phyloP scores from a whole-genome alignment of 1,140 invertebrate species.

The Sycobia sp. region DNA sequence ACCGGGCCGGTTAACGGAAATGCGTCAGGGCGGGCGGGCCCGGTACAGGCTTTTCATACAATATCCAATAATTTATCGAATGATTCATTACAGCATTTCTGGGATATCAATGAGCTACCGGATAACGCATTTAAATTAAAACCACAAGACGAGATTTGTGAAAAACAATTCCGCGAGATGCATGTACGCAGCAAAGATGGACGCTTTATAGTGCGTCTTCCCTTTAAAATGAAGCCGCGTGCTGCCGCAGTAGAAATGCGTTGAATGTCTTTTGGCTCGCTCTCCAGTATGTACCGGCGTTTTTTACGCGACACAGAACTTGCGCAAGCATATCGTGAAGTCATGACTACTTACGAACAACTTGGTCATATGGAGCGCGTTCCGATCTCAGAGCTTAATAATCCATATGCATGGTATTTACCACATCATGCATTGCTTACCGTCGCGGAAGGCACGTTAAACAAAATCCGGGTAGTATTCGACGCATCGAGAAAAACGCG shows the following conservation, averaged over 20 bases:
- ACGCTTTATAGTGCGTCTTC: conserved; percentile 7
- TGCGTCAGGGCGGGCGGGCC: too few species aligned
- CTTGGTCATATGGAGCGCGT: too few species aligned
- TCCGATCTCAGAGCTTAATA: too few species aligned
- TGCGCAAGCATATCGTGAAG: not conserved
- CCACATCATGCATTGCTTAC: too few species aligned
- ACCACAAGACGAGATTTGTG: conserved; percentile 30
- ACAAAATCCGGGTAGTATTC: too few species aligned
- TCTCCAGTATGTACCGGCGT: not conserved
- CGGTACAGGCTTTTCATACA: too few species aligned
- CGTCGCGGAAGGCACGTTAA: too few species aligned
- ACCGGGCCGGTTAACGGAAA: too few species aligned
- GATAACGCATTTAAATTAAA: not conserved
- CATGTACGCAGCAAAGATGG: not conserved
- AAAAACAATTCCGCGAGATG: conserved; percentile 22
- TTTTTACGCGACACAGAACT: not conserved
- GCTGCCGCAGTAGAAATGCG: not conserved
- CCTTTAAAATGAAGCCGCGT: not conserved
- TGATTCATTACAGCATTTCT: conserved; percentile 28
- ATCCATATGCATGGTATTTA: too few species aligned
- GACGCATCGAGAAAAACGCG: not conserved
- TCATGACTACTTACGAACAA: conserved; percentile 9
- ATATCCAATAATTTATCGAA: conserved; percentile 11
- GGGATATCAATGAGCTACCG: conserved; percentile 30
- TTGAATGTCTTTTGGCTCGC: not conserved